phyloP scores from a whole-genome alignment of 2,797 vertebrate genomes.

The Hephaestus fuliginosus region DNA sequence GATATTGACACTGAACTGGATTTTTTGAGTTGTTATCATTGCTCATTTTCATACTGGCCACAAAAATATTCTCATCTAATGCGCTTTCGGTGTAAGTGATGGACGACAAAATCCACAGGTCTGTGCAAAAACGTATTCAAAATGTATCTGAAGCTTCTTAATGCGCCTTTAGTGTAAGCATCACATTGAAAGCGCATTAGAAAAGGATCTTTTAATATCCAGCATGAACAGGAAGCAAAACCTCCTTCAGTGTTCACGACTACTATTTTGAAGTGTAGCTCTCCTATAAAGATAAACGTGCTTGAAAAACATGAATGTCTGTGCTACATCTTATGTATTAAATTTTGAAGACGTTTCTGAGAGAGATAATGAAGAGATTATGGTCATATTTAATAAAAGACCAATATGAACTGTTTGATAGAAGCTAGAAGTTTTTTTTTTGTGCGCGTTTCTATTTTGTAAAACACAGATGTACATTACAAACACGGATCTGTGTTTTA shows the following conservation, averaged over 20 bases:
- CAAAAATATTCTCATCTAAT: neutral
- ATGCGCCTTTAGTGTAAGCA: neutral
- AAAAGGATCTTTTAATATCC: neutral
- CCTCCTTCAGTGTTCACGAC: neutral
- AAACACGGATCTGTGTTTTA: conserved; percentile 1
- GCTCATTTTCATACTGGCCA: neutral
- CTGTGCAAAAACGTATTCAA: neutral
- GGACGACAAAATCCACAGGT: neutral
- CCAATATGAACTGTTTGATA: neutral
- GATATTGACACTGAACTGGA: neutral
- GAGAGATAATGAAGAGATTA: neutral
- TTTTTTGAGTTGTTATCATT: neutral
- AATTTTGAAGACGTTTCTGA: neutral
- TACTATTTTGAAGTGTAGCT: neutral
- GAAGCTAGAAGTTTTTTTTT: neutral
- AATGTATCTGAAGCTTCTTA: neutral
- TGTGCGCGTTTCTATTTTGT: neutral
- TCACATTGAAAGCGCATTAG: neutral
- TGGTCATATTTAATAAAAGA: neutral
- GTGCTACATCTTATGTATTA: neutral
- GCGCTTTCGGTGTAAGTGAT: neutral
- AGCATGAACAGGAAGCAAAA: conserved; percentile 2
- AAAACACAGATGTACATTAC: neutral
- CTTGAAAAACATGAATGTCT: neutral
- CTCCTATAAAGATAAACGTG: neutral